Conservation (phyloP, 2,888 invertebrate species). For the Cryptocephalus primarius region DNA sequence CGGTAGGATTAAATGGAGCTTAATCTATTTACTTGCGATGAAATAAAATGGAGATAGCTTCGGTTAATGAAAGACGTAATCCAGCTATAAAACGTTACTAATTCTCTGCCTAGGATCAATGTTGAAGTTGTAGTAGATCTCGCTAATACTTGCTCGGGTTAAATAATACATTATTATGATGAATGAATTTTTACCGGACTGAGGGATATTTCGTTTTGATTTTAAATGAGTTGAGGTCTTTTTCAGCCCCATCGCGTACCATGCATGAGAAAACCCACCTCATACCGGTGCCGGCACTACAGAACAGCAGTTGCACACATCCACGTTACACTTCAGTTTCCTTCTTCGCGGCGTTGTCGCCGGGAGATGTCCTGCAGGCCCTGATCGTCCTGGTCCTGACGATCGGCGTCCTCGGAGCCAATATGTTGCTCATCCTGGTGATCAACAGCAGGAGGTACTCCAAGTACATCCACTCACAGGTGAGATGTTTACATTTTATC, state of each 20-base stretch:
- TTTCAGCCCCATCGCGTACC: conserved; percentile 1
- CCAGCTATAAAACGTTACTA: too few species aligned
- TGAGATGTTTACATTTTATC: conserved; percentile 30
- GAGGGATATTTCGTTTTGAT: too few species aligned
- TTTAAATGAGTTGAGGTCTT: too few species aligned
- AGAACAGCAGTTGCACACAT: conserved; percentile 75
- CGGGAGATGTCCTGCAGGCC: conserved; percentile 66
- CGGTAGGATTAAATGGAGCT: too few species aligned
- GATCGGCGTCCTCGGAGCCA: conserved; percentile 68
- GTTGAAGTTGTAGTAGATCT: too few species aligned
- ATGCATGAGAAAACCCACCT: conserved; percentile 51
- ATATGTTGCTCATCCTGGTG: conserved; percentile 69
- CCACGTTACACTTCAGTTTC: conserved; percentile 51
- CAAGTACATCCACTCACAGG: conserved; percentile 82
- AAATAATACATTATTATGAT: too few species aligned
- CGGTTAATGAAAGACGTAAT: too few species aligned
- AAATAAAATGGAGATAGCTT: too few species aligned
- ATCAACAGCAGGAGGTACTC: conserved; percentile 74
- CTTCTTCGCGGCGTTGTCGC: conserved; percentile 51
- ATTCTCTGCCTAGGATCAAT: too few species aligned
- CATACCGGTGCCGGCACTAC: conserved; percentile 67
- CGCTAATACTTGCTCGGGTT: too few species aligned
- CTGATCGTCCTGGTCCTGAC: conserved; percentile 66
- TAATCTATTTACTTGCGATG: too few species aligned
- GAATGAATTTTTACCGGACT: too few species aligned